Base-by-base conservation (phyloP, 2,888 invertebrate species). In the Mythimna ferrago region DNA sequence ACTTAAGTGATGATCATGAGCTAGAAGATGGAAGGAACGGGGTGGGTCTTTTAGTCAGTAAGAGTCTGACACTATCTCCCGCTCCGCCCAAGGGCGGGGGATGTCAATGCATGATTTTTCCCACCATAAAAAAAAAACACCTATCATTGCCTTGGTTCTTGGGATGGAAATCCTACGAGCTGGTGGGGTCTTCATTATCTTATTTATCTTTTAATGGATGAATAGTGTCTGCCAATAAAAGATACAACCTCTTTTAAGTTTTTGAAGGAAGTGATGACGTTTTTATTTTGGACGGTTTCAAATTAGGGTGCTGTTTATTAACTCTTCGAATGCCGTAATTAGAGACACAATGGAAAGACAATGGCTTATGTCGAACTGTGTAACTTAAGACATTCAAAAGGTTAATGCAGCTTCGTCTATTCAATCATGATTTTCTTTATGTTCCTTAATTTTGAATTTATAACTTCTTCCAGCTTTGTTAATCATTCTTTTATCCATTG, bases 1-100 rank as follows among this genome's bases (percentile, higher is more conserved):
- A 48, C 67, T 19, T 53, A 41, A n/a, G 69, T 80, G 51, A 72
- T 62, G n/a, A 21, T 54, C 2, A 9, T 16, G 19, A 38, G 21
- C 48, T 66, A 64, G 21, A 73, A 16, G 65, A 79, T 78, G 78
- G n/a, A n/a, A n/a, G n/a, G n/a, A n/a, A n/a, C n/a, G n/a, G n/a
- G n/a, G n/a, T n/a, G n/a, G n/a, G n/a, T n/a, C n/a, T n/a, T n/a
- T n/a, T n/a, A n/a, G n/a, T n/a, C n/a, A n/a, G n/a, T n/a, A n/a
- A n/a, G n/a, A n/a, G n/a, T n/a, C n/a, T n/a, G n/a, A n/a, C n/a
- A n/a, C n/a, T n/a, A n/a, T n/a, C n/a, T n/a, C n/a, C n/a, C n/a
- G n/a, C n/a, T n/a, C n/a, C n/a, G n/a, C n/a, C n/a, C n/a, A n/a
- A n/a, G n/a, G n/a, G n/a, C n/a, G n/a, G n/a, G n/a, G n/a, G n/a